phyloP scores from a whole-genome alignment of 2,113 vertebrate genomes.

The Lethenteron reissneri region DNA sequence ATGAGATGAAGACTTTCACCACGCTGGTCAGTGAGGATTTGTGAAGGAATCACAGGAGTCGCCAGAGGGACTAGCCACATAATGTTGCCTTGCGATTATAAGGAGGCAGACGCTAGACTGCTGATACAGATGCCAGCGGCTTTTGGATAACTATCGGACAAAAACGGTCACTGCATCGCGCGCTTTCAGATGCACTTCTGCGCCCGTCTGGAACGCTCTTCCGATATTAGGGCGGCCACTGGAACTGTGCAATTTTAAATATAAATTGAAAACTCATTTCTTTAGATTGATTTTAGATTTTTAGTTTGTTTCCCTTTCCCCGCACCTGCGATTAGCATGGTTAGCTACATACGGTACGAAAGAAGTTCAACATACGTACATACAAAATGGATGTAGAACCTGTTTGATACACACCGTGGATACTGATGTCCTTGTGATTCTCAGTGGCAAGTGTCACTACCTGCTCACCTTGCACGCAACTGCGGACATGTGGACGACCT shows the following conservation, averaged over 20 bases:
- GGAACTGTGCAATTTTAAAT: no score
- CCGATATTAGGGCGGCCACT: no score
- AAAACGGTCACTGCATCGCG: no score
- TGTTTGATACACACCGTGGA: neutral
- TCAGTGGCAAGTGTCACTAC: neutral
- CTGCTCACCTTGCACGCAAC: neutral
- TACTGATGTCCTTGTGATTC: slow-evolving; percentile 2
- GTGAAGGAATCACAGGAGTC: neutral
- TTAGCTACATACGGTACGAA: no score
- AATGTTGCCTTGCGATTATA: neutral
- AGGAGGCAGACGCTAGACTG: neutral
- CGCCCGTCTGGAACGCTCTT: no score
- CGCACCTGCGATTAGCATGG: no score
- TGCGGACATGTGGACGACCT: neutral
- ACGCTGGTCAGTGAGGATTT: neutral
- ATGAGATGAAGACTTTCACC: neutral
- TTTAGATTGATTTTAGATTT: no score
- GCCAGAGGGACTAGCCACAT: neutral
- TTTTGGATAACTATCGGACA: no score
- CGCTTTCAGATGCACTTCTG: no score
- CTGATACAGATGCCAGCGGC: neutral
- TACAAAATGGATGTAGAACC: neutral
- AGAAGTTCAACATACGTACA: no score
- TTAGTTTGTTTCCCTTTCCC: no score
- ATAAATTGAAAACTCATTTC: no score